Evolutionary conservation across 2,113 vertebrate species (phyloP).

Genomic region (Platichthys flesus): DNA sequence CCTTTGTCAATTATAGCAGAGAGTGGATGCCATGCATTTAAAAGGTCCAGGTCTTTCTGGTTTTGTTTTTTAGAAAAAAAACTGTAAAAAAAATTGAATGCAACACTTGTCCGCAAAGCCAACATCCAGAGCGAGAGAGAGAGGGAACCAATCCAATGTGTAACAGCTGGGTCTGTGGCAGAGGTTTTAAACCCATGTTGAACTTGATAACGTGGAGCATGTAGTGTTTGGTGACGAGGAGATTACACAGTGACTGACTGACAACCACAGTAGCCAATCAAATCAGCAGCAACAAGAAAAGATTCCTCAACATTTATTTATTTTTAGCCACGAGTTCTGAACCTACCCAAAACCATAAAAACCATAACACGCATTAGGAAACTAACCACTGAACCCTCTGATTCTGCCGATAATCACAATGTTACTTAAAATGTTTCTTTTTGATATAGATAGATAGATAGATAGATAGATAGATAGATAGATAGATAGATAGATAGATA

Average conservation of each 20-base stretch:
- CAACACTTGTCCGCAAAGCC: neutral
- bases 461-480: too few relatives aligned
- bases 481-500: too few relatives aligned
- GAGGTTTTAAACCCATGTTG: neutral
- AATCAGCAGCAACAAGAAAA: neutral
- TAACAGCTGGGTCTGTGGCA: neutral
- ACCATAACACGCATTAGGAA: slow-evolving; percentile 4
- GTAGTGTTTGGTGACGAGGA: neutral
- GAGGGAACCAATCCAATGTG: neutral
- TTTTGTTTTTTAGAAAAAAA: neutral
- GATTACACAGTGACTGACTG: neutral
- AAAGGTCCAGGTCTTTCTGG: neutral
- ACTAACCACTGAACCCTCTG: slow-evolving; percentile 3
- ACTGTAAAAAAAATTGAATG: neutral
- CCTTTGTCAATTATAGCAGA: too few relatives aligned
- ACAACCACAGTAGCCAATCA: slow-evolving; percentile 4
- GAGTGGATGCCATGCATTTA: too few relatives aligned
- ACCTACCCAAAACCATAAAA: neutral
- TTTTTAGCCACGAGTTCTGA: neutral
- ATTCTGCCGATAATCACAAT: slow-evolving; percentile 5
- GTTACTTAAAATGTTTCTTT: too few relatives aligned
- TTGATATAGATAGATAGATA: too few relatives aligned
- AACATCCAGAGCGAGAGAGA: neutral
- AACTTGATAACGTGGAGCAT: neutral
- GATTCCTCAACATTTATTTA: neutral